A percentile compares a stretch with the other conserved stretches of the same genome.
These are phyloP conservation scores for Eleginops maclovinus DNA, from an alignment of 2,113 vertebrate species.

Conservation along the genomic window DNA sequence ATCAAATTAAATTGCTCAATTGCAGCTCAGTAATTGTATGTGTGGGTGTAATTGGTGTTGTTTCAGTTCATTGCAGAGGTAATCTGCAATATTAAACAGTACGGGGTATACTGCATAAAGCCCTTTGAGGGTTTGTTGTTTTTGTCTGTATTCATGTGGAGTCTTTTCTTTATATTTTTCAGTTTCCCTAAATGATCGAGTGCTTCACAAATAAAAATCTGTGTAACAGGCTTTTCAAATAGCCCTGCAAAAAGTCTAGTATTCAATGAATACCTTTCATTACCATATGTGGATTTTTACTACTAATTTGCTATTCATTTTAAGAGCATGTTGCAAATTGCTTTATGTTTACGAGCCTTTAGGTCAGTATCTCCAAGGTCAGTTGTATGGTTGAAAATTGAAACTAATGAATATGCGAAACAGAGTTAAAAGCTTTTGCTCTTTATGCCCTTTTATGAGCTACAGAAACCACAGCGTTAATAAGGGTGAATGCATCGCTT, in stretches of 20 bases:
- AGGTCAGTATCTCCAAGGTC: conserved; percentile 75
- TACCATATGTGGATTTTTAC: conserved; percentile 75
- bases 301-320: conserved; percentile 77
- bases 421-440: conserved; percentile 61
- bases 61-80: conserved; percentile 27
- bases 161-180: not conserved
- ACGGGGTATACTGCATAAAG: conserved; percentile 7
- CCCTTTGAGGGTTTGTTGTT: conserved; percentile 4
- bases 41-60: conserved; percentile 7
- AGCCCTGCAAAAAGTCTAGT: conserved; percentile 53
- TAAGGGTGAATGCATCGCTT: conserved; percentile 70
- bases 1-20: conserved; percentile 25
- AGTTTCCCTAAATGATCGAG: not conserved
- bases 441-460: conserved; percentile 71
- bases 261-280: conserved; percentile 72
- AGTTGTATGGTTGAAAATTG: conserved; percentile 66
- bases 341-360: conserved; percentile 80
- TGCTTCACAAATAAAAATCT: conserved; percentile 10
- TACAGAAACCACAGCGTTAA: conserved; percentile 69
- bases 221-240: conserved; percentile 47
- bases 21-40: conserved; percentile 16
- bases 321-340: conserved; percentile 75
- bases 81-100: conserved; percentile 12
- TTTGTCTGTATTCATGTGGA: not conserved
- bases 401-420: conserved; percentile 77